Conservation (phyloP, 2,797 vertebrate species). For the Myiotriccus ornatus region DNA sequence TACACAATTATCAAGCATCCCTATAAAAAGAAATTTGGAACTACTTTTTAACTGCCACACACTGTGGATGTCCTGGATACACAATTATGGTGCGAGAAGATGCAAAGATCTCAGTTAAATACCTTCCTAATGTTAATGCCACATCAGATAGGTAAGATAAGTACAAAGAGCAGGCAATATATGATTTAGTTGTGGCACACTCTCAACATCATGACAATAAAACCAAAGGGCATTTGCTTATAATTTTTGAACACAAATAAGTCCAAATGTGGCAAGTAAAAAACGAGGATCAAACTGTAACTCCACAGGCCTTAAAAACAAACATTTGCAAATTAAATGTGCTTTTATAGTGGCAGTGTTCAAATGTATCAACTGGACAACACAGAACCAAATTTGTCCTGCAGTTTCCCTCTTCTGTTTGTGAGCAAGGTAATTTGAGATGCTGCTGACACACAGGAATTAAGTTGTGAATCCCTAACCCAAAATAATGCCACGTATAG, state of each 20-base stretch:
- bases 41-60: neutral
- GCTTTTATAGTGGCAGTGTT: neutral
- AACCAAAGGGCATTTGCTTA: neutral
- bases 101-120: neutral
- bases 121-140: neutral
- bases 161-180: neutral
- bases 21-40: neutral
- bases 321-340: neutral
- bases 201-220: neutral
- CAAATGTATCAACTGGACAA: neutral
- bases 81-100: neutral
- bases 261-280: neutral
- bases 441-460: neutral
- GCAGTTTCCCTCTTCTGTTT: neutral
- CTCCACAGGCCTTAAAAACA: neutral
- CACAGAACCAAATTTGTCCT: neutral
- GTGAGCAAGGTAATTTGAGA: neutral
- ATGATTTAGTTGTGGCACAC: neutral
- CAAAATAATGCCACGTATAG: neutral
- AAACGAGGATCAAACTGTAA: neutral
- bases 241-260: neutral
- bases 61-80: neutral
- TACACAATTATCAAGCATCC: neutral
- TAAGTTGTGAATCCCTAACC: neutral
- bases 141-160: neutral